A percentile compares a stretch with the other conserved stretches of the same genome.
Evolutionary conservation across 1,140 invertebrate species (phyloP).

Genomic region (Chironomus tepperi): DNA sequence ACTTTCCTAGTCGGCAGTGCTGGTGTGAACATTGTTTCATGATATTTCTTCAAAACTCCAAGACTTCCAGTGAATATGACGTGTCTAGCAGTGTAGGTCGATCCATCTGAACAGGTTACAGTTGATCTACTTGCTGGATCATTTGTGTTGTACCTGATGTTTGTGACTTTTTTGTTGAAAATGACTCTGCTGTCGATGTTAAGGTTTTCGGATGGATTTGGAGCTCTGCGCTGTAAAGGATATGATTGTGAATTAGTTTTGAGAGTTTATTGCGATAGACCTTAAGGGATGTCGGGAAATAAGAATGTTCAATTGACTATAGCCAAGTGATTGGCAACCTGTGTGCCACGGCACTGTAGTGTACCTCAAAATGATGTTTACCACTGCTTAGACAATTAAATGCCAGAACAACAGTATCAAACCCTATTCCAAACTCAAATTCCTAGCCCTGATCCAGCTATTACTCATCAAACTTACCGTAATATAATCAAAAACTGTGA

Average conservation of each 20-base stretch:
- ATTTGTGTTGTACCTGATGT: background rate
- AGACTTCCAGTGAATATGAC: constrained; percentile 74
- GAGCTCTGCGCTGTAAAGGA: background rate
- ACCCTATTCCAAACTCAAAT: too few relatives aligned
- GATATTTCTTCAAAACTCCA: constrained; percentile 71
- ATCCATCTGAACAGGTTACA: constrained; percentile 61
- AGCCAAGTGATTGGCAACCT: too few relatives aligned
- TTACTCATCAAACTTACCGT: constrained; percentile 42
- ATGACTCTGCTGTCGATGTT: background rate
- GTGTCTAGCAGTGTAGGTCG: constrained; percentile 63
- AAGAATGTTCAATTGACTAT: too few relatives aligned
- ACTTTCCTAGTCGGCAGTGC: constrained; percentile 61
- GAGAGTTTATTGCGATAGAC: background rate
- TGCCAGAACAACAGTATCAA: too few relatives aligned
- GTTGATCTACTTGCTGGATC: constrained; percentile 29
- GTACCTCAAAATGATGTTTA: too few relatives aligned
- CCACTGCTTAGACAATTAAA: too few relatives aligned
- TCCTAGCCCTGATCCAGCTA: too few relatives aligned
- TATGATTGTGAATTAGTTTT: background rate
- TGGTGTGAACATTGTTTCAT: constrained; percentile 65
- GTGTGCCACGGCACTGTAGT: too few relatives aligned
- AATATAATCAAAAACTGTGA: constrained; percentile 48
- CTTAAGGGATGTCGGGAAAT: too few relatives aligned
- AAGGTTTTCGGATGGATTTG: background rate
- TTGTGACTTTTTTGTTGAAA: background rate